Evolutionary conservation across 1,140 invertebrate genomes (phyloP).

Genomic region (Carposina sasakii): DNA sequence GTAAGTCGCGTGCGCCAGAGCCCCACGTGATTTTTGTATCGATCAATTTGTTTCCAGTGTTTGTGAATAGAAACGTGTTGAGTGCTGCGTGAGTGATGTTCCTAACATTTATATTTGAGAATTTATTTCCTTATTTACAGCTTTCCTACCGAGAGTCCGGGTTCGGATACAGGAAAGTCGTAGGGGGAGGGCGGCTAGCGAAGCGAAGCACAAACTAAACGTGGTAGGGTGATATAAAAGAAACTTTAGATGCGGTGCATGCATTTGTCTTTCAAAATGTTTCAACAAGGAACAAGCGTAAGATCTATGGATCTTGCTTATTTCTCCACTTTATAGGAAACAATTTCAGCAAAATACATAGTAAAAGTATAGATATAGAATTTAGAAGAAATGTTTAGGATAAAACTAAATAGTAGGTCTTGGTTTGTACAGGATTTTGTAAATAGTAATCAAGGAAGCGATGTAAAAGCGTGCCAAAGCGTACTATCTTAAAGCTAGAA

Average conservation of each 20-base stretch:
- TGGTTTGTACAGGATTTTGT: too few species aligned
- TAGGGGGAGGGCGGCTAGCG: conserved; percentile 36
- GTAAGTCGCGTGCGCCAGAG: conserved; percentile 52
- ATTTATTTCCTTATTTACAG: conserved; percentile 52
- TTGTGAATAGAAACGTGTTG: conserved; percentile 52
- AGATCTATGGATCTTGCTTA: too few species aligned
- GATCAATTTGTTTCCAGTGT: conserved; percentile 17
- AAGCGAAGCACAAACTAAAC: conserved; percentile 42
- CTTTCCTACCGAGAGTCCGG: conserved; percentile 60
- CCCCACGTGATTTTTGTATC: not conserved
- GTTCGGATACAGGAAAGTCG: conserved; percentile 71
- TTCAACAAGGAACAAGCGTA: too few species aligned
- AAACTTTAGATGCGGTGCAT: conserved; percentile 18
- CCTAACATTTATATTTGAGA: conserved; percentile 66
- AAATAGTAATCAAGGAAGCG: conserved; percentile 15
- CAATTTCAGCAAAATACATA: too few species aligned
- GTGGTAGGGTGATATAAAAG: conserved; percentile 16
- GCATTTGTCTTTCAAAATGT: too few species aligned
- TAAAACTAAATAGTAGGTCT: too few species aligned
- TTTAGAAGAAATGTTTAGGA: too few species aligned
- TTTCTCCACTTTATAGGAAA: too few species aligned
- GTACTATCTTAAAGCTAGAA: too few species aligned
- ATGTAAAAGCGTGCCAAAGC: conserved; percentile 45
- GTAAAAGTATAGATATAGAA: too few species aligned
- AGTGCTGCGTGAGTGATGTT: conserved; percentile 66